phyloP scores from a whole-genome alignment of 1,140 invertebrate species.

The Drosophila nigrodunni region DNA sequence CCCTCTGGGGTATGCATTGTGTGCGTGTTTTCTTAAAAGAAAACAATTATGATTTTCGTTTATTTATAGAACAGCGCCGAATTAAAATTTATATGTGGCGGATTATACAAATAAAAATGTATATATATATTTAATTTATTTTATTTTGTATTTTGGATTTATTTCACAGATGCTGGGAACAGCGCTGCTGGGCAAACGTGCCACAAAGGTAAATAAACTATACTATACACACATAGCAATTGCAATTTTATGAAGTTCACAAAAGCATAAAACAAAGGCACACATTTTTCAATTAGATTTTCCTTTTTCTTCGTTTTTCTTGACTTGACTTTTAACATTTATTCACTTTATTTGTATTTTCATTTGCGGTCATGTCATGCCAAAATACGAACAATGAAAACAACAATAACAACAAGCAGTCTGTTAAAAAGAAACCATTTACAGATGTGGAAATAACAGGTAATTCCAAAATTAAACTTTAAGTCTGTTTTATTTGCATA shows the following conservation, averaged over 20 bases:
- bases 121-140: slow-evolving; percentile 36
- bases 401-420: slow-evolving; percentile 37
- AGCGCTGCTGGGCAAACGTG: slow-evolving; percentile 82
- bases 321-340: slow-evolving; percentile 33
- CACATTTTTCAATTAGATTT: slow-evolving; percentile 28
- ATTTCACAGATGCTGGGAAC: slow-evolving; percentile 82
- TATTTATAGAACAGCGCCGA: slow-evolving; percentile 12
- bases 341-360: slow-evolving; percentile 50
- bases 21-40: not conserved
- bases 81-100: slow-evolving; percentile 15
- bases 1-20: not conserved
- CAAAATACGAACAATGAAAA: not conserved
- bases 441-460: slow-evolving; percentile 81
- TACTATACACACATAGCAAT: not conserved
- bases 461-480: slow-evolving; percentile 45
- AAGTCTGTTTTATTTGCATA: slow-evolving; percentile 34
- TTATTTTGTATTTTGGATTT: slow-evolving; percentile 11
- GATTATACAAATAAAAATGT: not conserved
- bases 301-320: slow-evolving; percentile 24
- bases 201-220: slow-evolving; percentile 72
- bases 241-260: slow-evolving; percentile 14
- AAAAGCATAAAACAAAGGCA: slow-evolving; percentile 14
- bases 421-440: slow-evolving; percentile 84
- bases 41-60: slow-evolving; percentile 23
- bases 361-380: slow-evolving; percentile 22